phyloP scores from a whole-genome alignment of 2,888 invertebrate genomes.

The Spilarctia lutea region DNA sequence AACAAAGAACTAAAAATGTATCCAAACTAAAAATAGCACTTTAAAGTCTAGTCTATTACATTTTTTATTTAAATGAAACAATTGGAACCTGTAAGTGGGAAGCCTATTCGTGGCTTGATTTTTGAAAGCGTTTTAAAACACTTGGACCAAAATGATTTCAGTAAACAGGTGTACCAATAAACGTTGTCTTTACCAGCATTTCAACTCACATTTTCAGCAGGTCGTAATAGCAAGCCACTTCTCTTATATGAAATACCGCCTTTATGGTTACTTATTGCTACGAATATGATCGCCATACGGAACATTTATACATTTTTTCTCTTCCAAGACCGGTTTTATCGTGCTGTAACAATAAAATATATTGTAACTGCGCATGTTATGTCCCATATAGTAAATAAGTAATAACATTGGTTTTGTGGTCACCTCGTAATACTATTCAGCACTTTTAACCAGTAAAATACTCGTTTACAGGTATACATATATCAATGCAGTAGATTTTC shows the following conservation, averaged over 20 bases:
- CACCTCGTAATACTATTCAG: conserved; percentile 28
- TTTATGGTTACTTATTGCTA: conserved; percentile 79
- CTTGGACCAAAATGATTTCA: conserved; percentile 51
- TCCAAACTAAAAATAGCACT: not conserved
- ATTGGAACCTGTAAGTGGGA: conserved; percentile 19
- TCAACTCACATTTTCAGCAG: conserved; percentile 75
- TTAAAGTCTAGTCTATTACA: not conserved
- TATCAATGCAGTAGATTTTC: conserved; percentile 16
- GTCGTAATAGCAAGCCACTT: conserved; percentile 75
- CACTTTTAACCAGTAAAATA: conserved; percentile 23
- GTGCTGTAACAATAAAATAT: conserved; percentile 62
- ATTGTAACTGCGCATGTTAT: conserved; percentile 56
- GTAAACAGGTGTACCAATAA: conserved; percentile 79
- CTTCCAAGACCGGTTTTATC: conserved; percentile 61
- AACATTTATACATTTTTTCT: conserved; percentile 66
- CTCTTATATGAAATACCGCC: conserved; percentile 76
- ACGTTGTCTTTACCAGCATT: conserved; percentile 68
- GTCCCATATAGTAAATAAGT: conserved; percentile 51
- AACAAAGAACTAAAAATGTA: not conserved
- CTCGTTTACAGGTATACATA: conserved; percentile 21
- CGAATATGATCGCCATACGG: conserved; percentile 68
- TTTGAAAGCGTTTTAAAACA: conserved; percentile 57
- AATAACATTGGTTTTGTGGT: conserved; percentile 37
- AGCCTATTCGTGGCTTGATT: conserved; percentile 23
- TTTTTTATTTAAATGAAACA: conserved; percentile 15